Base-by-base conservation (phyloP, 1,140 invertebrate species). In the Drosophila pseudoobscura region DNA sequence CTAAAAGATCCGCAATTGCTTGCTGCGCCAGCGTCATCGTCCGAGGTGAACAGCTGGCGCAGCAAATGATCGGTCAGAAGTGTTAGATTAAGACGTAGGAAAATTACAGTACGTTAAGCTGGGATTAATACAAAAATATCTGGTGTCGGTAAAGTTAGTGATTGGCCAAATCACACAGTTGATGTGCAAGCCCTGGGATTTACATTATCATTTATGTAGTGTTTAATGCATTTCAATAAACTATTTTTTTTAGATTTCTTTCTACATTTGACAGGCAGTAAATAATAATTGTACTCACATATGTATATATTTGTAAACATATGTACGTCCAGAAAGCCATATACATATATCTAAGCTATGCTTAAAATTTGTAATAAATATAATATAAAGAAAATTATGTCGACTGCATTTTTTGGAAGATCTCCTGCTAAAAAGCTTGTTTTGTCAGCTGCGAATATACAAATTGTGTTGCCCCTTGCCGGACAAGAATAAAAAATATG, bases 291-390 rank as follows among this genome's bases (percentile, higher is more conserved):
- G 1, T 20, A 20, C 2, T 20, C 2, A 20, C 20, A 20, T 20
- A 20, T 20, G 20, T 20, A 20, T 2, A 20, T 20, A 20, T 2
- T 20, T 20, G 1, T 20, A 20, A 20, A 20, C 20, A 20, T 20
- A 20, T 20, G 63, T 70, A 87, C 82, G 78, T 85, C 87, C 74
- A 82, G 61, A 85, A 87, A 83, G 82, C 82, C 78, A 87, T 85
- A 85, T 77, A 75, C 59, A 75, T 52, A 60, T 66, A 70, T 50
- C 65, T 87, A 87, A 85, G 50, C 73, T 85, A 85, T 63, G 57
- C 80, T 76, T 85, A 85, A 80, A 77, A 24, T 64, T 68, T 68
- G 69, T 56, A 87, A 80, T 78, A 87, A 87, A 87, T 71, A 70
- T 46, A 85, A 35, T 2, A 35, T 35, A 73, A 70, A 70, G 65